Conservation (phyloP, 2,113 vertebrate species). For the Ammospiza caudacuta region DNA sequence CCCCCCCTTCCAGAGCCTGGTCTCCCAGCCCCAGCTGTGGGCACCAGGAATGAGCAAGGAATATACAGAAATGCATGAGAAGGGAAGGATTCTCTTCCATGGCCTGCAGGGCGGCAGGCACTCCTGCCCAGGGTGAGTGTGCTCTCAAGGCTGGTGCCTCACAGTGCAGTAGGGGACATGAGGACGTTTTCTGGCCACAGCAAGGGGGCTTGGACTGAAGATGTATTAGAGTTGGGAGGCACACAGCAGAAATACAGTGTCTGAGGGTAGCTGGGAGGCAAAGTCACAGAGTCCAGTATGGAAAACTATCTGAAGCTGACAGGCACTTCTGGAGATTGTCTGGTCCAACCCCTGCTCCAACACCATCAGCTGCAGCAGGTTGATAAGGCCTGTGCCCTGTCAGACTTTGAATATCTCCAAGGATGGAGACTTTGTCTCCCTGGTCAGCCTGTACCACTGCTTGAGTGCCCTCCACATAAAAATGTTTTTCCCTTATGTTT, state of each 20-base stretch:
- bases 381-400: background rate
- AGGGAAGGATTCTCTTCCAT: background rate
- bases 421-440: background rate
- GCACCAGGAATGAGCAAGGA: background rate
- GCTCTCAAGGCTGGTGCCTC: background rate
- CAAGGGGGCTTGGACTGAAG: background rate
- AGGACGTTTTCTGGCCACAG: background rate
- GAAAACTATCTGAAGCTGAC: background rate
- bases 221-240: background rate
- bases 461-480: background rate
- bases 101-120: background rate
- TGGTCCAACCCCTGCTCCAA: background rate
- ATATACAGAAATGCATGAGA: background rate
- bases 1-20: background rate
- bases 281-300: background rate
- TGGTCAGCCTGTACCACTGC: background rate
- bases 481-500: background rate
- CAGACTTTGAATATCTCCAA: background rate
- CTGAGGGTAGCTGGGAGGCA: background rate
- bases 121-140: fast-evolving
- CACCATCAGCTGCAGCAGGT: background rate
- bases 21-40: background rate
- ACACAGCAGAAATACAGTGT: background rate
- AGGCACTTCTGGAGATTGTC: background rate
- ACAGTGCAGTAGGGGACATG: background rate